Base-by-base conservation (phyloP, 2,113 vertebrate species). In the Pogonocichla stellata region DNA sequence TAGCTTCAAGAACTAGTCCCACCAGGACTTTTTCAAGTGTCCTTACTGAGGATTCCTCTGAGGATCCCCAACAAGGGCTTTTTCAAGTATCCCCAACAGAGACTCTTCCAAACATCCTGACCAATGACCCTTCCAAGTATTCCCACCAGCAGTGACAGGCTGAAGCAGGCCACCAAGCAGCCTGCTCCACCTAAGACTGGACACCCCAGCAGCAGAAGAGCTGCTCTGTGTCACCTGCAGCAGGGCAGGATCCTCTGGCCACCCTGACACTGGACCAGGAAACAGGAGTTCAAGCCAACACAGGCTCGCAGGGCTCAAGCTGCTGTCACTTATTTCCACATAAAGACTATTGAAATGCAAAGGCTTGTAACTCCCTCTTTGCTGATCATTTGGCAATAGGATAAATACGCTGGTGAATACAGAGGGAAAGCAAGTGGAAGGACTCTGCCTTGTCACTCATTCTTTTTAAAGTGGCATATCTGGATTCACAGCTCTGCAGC, bases 1-100 rank as follows among this genome's bases (percentile, higher is more conserved):
- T 0, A 65, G 22, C 36, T 75, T 80, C 62, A 70, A 66, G 57
- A 47, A 67, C 1, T 36, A n/a, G 18, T n/a, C 38, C 40, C 0
- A 0, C 1, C 4, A 43, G 19, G 18, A 40, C 40, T 81, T 50
- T 33, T 40, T 42, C 5, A 6, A 72, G 45, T 4, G 1, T 69
- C 28, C 34, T 33, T 54, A 40, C 18, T 4, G 4, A 53, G 47
- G 33, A 48, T 24, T 64, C 26, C 23, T 45, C 22, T 8, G 13
- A 62, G 34, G 16, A 64, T 19, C 12, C 33, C 12, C 18, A 48
- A 1, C 6, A 26, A 29, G 33, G 48, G 36, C 54, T 64, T 22
- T 64, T 48, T 42, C 6, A 25, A 66, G 33, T 6, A 14, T 28
- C 28, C 31, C 47, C 34, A 51, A 51, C 19, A 38, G 34, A 29